Evolutionary conservation across 2,888 invertebrate genomes (phyloP).

Genomic region (Caenorhabditis wallacei): DNA sequence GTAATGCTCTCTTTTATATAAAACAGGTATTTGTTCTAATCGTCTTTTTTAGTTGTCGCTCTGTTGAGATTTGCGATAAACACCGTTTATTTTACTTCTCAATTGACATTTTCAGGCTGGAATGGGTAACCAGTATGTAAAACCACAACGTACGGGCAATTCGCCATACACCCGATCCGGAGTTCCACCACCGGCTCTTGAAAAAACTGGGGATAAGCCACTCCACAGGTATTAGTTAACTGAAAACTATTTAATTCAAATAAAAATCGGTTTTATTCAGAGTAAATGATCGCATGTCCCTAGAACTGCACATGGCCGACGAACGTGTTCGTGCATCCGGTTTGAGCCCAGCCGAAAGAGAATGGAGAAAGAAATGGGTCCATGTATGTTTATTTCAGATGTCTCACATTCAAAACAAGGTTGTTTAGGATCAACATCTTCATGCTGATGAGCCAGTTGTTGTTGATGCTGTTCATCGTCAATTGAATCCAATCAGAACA

Average conservation of each 20-base stretch:
- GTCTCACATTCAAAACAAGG: not conserved
- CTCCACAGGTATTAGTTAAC: conserved; percentile 72
- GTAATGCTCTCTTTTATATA: too few species aligned
- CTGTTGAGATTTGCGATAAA: too few species aligned
- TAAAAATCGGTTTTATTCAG: conserved; percentile 43
- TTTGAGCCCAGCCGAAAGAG: conserved; percentile 80
- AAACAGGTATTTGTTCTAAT: too few species aligned
- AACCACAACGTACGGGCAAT: conserved; percentile 78
- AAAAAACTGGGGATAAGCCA: conserved; percentile 78
- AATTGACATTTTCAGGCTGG: conserved; percentile 26
- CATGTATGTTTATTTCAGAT: conserved; percentile 50
- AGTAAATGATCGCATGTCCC: conserved; percentile 81
- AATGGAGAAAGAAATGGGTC: conserved; percentile 80
- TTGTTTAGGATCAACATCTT: conserved; percentile 80
- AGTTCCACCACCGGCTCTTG: conserved; percentile 78
- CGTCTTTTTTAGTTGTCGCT: too few species aligned
- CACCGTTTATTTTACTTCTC: too few species aligned
- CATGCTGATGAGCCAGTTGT: conserved; percentile 83
- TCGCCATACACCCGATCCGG: conserved; percentile 82
- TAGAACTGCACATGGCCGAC: conserved; percentile 82
- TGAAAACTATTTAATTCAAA: not conserved
- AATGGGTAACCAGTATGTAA: conserved; percentile 82
- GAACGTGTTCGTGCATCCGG: conserved; percentile 79
- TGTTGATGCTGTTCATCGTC: conserved; percentile 82
- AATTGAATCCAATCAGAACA: conserved; percentile 82